Base-by-base conservation (phyloP, 2,888 invertebrate genomes). In the Dasypolia templi region DNA sequence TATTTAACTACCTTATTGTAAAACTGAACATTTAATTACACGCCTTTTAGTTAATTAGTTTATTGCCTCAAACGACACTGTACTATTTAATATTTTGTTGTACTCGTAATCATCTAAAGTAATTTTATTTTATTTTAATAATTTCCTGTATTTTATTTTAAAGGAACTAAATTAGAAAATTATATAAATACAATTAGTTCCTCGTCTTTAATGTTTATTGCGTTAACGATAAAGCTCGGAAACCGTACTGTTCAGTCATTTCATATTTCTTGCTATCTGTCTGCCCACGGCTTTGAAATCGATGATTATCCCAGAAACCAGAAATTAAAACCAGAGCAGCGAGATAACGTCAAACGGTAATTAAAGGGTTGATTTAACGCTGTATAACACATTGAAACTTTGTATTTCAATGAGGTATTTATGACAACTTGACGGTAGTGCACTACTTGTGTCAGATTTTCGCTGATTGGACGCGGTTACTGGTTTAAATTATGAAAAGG, bases 301-400 rank as follows among this genome's bases (percentile, higher is more conserved):
- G 59, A 65, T 73, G 75, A 75, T 77, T 82, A 77, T 61, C 65
- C 51, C 44, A 49, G n/a, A 70, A 77, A 63, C 65, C 58, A 70
- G 62, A 65, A 79, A 76, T 84, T 78, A 73, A 69, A 80, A 84
- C 74, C n/a, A 71, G 74, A 65, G 70, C 44, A 79, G 39, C 22
- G 46, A 69, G 81, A 84, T 82, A 84, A 81, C 77, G 82, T 81
- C 78, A 74, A 81, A 69, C 51, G 35, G 49, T 81, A 86, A 86
- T 86, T 86, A 86, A 85, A 75, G 71, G 80, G 44, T 72, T 58
- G 35, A 72, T 65, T 46, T 22, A 74, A 73, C 42, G 72, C 73
- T 83, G 66, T 65, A 72, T 80, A 76, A 77, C 44, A 22, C 22
- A 70, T 81, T 70, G 64, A 49, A 76, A 84, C 70, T 76, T 73